A percentile compares a stretch with the other conserved stretches of the same genome.
These are phyloP conservation scores for Lissocephala sabroskyi DNA, from an alignment of 2,888 invertebrate species.

Conservation along the genomic window DNA sequence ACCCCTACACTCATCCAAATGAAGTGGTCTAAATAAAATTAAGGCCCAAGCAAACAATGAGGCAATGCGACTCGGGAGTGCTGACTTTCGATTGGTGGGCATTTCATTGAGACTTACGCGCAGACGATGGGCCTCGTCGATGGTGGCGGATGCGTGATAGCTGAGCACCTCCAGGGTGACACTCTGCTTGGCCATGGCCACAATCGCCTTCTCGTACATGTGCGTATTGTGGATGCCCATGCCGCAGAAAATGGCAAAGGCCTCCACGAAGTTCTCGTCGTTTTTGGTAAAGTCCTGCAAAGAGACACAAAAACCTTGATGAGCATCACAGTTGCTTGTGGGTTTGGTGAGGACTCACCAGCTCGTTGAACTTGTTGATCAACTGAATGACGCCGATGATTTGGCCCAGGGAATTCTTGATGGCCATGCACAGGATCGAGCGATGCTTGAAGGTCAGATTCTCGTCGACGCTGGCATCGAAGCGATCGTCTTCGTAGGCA, in stretches of 20 bases:
- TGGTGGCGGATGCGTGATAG: constrained; percentile 93
- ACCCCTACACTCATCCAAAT: too few species aligned
- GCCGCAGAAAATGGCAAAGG: constrained; percentile 97
- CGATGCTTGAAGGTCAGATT: constrained; percentile 87
- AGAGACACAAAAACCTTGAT: background rate
- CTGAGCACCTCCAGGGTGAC: constrained; percentile 94
- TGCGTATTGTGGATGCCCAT: constrained; percentile 98
- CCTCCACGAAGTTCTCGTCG: constrained; percentile 97
- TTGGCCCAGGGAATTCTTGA: constrained; percentile 91
- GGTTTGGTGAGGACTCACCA: constrained; percentile 74
- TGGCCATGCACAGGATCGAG: constrained; percentile 95
- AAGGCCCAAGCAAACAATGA: too few species aligned
- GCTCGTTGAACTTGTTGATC: constrained; percentile 92
- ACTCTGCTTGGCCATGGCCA: constrained; percentile 96
- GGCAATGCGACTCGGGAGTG: constrained; percentile 27
- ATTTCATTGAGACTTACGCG: constrained; percentile 77
- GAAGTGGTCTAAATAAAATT: too few species aligned
- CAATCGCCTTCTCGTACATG: constrained; percentile 96
- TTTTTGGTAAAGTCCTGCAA: constrained; percentile 87
- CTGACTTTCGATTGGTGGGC: too few species aligned
- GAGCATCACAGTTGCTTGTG: too few species aligned
- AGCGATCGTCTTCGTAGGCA: constrained; percentile 90
- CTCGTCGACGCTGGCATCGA: constrained; percentile 90
- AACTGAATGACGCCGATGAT: constrained; percentile 95
- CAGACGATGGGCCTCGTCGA: constrained; percentile 90